Conservation (phyloP, 2,113 vertebrate genomes). For the Anser brachyrhynchus region DNA sequence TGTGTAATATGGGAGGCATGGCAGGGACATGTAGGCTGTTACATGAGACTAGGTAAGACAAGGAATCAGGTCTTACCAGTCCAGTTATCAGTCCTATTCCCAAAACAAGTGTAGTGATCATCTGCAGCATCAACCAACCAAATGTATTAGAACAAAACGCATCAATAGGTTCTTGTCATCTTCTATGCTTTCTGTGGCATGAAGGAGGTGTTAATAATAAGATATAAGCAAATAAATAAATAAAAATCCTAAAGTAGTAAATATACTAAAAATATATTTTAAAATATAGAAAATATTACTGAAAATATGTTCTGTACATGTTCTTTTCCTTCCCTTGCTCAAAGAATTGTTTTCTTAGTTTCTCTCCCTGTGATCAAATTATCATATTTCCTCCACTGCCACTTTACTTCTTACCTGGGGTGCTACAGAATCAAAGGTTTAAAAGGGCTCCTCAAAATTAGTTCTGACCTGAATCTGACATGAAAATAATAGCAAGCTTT, state of each 20-base stretch:
- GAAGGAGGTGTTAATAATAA: not conserved
- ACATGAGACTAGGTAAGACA: not conserved
- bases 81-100: not conserved
- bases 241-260: not conserved
- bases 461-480: not conserved
- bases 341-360: not conserved
- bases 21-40: rapidly evolving
- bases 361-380: not conserved
- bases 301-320: not conserved
- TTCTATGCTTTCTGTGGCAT: not conserved
- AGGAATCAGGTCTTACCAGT: not conserved
- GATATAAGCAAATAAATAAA: not conserved
- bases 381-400: not conserved
- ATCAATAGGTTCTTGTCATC: not conserved
- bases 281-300: not conserved
- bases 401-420: not conserved
- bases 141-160: not conserved
- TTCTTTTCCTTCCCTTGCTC: not conserved
- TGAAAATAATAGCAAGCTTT: slow-evolving; percentile 9
- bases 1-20: not conserved
- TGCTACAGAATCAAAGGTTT: not conserved
- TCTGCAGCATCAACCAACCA: not conserved
- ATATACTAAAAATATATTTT: not conserved
- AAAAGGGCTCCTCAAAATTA: slow-evolving; percentile 25
- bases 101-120: not conserved